Evolutionary conservation across 2,113 vertebrate genomes (phyloP).

Genomic region (Rhinoptilus africanus): DNA sequence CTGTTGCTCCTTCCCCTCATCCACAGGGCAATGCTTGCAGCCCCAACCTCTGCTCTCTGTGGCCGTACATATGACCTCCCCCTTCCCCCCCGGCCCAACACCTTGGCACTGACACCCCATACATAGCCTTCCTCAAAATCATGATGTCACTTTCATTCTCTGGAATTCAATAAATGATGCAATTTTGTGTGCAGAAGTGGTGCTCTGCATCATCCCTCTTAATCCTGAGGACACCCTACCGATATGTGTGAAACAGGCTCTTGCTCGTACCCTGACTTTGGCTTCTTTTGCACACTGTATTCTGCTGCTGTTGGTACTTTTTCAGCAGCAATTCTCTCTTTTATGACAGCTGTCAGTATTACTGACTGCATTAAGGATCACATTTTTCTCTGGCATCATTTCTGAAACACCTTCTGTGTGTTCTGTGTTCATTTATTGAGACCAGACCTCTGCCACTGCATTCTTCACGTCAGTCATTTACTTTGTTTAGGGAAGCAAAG

Average conservation of each 20-base stretch:
- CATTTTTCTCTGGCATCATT: neutral
- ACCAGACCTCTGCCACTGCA: neutral
- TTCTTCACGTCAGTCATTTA: neutral
- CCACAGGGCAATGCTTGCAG: neutral
- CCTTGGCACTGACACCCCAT: fast-evolving
- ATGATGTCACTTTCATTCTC: neutral
- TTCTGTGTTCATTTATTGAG: neutral
- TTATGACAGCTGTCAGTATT: neutral
- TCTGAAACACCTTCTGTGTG: neutral
- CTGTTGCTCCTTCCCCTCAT: neutral
- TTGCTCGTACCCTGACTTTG: neutral
- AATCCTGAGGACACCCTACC: neutral
- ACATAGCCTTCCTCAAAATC: neutral
- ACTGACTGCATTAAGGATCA: neutral
- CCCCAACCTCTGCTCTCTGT: neutral
- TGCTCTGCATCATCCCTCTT: fast-evolving
- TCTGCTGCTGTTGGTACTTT: neutral
- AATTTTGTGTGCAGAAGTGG: neutral
- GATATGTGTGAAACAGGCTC: neutral
- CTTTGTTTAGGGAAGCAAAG: neutral
- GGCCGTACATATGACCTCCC: no score
- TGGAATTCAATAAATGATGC: neutral
- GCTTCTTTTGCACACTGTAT: neutral
- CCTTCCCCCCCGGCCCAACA: fast-evolving
- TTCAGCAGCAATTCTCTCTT: neutral